Evolutionary conservation across 2,113 vertebrate genomes (phyloP), one percentile per base, ranked within the genome.

Genomic region (Electrona antarctica): DNA sequence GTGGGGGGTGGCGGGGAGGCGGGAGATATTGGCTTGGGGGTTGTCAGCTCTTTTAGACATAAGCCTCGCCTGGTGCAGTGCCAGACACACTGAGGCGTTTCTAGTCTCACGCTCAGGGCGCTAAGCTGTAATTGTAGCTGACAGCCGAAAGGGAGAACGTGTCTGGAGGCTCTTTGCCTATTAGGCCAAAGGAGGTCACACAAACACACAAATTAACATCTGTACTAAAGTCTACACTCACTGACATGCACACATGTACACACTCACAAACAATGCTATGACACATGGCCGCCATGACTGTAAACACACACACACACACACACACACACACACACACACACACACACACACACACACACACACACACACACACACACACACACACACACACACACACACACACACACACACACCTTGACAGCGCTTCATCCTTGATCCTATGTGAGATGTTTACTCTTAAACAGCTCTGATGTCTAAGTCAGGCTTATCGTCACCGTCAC

Each of bases 401-500:
- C 33, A 6, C 33, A 4, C 33, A 41, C 33, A 61, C 50, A n/a
- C 49, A 10, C 6, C 4, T 59, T 73, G 45, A 57, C 12, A 8
- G 67, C 9, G 12, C 55, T 47, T 48, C 13, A 62, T 12, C 60
- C 58, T 52, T 21, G 21, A 47, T 71, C 12, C 0, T 7, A 63
- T 1, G 13, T 13, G 13, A 0, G 41, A 54, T 47, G 70, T 74
- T 77, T 61, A 74, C 60, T 67, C 69, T 33, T 50, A 29, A 46
- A 54, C 71, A 70, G 52, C 64, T 21, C 2, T 11, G 57, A 77
- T 3, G 49, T 72, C 74, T 14, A 69, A 49, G 61, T 79, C 69
- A 79, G 33, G 55, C 73, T 73, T 73, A 76, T 12, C 63, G 62
- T 77, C 69, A 72, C 29, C 58, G 74, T 78, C 69, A 8, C 56